phyloP scores from a whole-genome alignment of 2,797 vertebrate genomes.

The Hydrophis major region DNA sequence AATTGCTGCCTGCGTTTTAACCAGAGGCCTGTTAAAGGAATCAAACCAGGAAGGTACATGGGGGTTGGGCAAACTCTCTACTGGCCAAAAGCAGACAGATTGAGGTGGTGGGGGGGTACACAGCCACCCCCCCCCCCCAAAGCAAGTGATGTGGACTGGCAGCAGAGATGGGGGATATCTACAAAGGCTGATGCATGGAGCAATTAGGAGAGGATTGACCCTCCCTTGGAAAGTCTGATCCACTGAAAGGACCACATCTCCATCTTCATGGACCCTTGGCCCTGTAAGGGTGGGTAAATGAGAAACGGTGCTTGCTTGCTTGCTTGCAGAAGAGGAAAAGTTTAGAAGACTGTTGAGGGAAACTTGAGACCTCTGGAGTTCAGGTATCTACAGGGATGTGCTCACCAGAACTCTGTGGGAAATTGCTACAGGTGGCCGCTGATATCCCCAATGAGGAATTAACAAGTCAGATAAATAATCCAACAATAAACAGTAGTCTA shows the following conservation, averaged over 20 bases:
- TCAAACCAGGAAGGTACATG: conserved; percentile 35
- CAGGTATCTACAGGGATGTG: neutral
- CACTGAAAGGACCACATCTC: neutral
- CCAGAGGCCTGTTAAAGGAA: conserved; percentile 53
- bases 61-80: conserved; percentile 14
- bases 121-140: neutral
- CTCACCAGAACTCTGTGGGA: neutral
- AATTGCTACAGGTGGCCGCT: no score
- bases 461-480: no score
- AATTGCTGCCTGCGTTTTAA: conserved; percentile 39
- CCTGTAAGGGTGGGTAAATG: neutral
- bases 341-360: neutral
- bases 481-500: no score
- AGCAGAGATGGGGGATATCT: neutral
- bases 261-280: neutral
- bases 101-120: neutral
- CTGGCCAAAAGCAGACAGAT: conserved; percentile 7
- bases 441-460: no score
- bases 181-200: accelerated
- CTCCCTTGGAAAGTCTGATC: neutral
- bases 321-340: neutral
- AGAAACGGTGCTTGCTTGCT: neutral
- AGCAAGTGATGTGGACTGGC: neutral
- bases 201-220: no score
- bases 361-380: neutral